Base-by-base conservation (phyloP, 1,140 invertebrate genomes). In the Protaetia brevitarsis region DNA sequence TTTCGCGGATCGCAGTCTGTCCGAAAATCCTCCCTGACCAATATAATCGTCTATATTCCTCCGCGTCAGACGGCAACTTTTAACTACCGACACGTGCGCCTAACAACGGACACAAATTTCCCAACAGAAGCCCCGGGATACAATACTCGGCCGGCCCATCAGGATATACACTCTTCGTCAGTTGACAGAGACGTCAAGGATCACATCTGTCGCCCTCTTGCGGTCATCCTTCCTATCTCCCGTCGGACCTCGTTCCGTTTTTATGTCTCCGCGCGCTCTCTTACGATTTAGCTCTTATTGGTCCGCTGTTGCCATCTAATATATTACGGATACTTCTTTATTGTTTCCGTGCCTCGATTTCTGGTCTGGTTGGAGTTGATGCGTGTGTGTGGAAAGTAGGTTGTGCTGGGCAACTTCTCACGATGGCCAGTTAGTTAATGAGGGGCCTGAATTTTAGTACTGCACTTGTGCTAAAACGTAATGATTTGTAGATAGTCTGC, bases 171-270 rank as follows among this genome's bases (percentile, higher is more conserved):
- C 66, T 75, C 71, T 72, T 74, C 67, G 74, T 74, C 72, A 69
- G 68, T 69, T 74, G 74, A 74, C 71, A 70, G 69, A 74, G 74
- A 75, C 74, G 72, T 75, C 74, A 75, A 72, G 72, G 72, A 69
- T 72, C 71, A 64, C 69, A 71, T 71, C 69, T 71, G 69, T 64
- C 66, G 64, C 69, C 58, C 41, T 45, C 28, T 64, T 64, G 63
- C 37, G 63, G 63, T 64, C 63, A 57, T 37, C 63, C 34, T 13
- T 4, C 19, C 41, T 19, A 45, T 45, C 16, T 45, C 23, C n/a
- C n/a, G n/a, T 45, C 41, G n/a, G 41, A 3, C 41, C 16, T 45
- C 41, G 41, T 45, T 45, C 41, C 41, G 23, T 45, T 45, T 45
- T 45, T 45, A 45, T 45, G 41, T 45, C 41, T 45, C 23, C 41